Percentiles rank a stretch among this genome's conserved stretches.
These are phyloP conservation scores for Drosophila sturtevanti DNA, from an alignment of 1,140 invertebrate genomes.

Conservation along the genomic window DNA sequence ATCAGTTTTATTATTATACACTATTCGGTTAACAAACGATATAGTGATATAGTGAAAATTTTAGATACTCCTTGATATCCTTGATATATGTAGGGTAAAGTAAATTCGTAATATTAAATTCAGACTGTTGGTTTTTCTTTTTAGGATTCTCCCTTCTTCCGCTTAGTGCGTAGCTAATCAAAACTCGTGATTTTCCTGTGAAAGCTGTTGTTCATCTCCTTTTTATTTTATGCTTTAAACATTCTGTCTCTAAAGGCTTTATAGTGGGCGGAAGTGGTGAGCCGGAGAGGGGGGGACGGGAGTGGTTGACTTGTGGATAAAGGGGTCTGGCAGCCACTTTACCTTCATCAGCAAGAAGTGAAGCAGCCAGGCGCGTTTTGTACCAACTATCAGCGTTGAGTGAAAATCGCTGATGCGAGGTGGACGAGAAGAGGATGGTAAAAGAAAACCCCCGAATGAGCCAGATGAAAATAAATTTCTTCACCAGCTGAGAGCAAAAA, in stretches of 20 bases:
- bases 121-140: no score
- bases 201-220: not conserved
- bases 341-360: conserved; percentile 25
- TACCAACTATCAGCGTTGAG: conserved; percentile 72
- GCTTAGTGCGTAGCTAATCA: conserved; percentile 60
- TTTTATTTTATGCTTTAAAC: conserved; percentile 8
- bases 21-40: no score
- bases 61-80: not conserved
- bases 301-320: not conserved
- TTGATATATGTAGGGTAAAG: not conserved
- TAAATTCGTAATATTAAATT: not conserved
- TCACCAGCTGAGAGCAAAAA: conserved; percentile 20
- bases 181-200: conserved; percentile 44
- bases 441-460: conserved; percentile 27
- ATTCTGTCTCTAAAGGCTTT: not conserved
- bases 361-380: conserved; percentile 2
- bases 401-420: conserved; percentile 74
- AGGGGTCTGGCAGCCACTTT: conserved; percentile 24
- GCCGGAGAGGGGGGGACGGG: not conserved
- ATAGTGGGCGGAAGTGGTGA: conserved; percentile 7
- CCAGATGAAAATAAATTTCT: conserved; percentile 62
- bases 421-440: not conserved
- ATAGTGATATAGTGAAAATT: no score
- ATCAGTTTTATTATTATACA: no score
- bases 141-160: conserved; percentile 2